phyloP scores from a whole-genome alignment of 1,140 invertebrate species.

The Scaptodrosophila lebanonensis region DNA sequence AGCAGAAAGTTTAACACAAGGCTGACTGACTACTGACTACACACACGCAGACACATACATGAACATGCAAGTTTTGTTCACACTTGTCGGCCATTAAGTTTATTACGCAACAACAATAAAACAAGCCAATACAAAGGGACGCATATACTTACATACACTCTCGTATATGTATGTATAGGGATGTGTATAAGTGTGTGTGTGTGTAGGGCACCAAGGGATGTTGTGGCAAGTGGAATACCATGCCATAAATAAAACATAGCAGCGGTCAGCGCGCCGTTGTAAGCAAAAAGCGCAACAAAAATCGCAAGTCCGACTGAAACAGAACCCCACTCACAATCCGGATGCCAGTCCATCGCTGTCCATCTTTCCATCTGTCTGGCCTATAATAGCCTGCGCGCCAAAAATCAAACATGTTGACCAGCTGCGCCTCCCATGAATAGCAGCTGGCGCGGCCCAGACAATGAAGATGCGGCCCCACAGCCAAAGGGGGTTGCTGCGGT shows the following conservation, averaged over 20 bases:
- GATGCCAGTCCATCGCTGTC: too few relatives aligned
- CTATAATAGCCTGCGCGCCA: conserved; percentile 57
- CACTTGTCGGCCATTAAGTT: conserved; percentile 72
- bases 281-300: conserved; percentile 11
- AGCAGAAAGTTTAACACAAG: conserved; percentile 67
- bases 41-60: conserved; percentile 5
- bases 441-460: conserved; percentile 30
- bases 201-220: conserved; percentile 62
- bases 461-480: conserved; percentile 32
- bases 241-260: conserved; percentile 72
- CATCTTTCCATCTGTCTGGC: not conserved
- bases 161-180: conserved; percentile 29
- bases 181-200: conserved; percentile 35
- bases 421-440: conserved; percentile 38
- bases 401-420: conserved; percentile 55
- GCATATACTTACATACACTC: not conserved
- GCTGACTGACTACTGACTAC: too few relatives aligned
- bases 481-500: not conserved
- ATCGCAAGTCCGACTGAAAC: conserved; percentile 23
- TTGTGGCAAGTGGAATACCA: conserved; percentile 51
- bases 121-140: conserved; percentile 47
- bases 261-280: conserved; percentile 35
- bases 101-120: conserved; percentile 74
- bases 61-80: conserved; percentile 49
- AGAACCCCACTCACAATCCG: too few relatives aligned